Evolutionary conservation across 2,797 vertebrate genomes (phyloP).

Genomic region (Anolis apletophallus): DNA sequence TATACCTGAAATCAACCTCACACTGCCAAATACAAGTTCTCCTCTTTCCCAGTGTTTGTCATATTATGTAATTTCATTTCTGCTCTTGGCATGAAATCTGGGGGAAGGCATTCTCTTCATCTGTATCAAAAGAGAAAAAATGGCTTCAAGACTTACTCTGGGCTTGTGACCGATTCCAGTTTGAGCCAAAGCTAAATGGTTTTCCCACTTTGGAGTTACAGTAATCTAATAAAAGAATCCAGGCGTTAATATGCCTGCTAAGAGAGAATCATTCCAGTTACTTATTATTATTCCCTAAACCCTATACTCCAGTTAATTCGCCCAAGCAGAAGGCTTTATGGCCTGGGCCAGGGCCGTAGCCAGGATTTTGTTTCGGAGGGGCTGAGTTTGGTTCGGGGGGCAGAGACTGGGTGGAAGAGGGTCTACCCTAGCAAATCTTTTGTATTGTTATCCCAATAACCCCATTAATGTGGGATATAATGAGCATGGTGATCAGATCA

Average conservation of each 20-base stretch:
- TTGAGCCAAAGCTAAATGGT: not conserved
- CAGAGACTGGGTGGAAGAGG: no score
- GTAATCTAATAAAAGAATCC: not conserved
- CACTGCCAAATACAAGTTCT: not conserved
- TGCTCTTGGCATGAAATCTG: not conserved
- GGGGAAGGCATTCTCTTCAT: no score
- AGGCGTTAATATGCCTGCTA: not conserved
- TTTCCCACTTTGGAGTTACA: not conserved
- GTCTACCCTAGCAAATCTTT: no score
- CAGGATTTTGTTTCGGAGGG: no score
- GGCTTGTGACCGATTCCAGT: not conserved
- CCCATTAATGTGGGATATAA: no score
- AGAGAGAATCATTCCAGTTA: not conserved
- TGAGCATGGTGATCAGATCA: no score
- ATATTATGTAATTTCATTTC: not conserved
- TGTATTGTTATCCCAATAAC: no score
- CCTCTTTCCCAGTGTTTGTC: not conserved
- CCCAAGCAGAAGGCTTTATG: not conserved
- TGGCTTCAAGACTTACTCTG: not conserved
- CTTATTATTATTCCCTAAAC: not conserved
- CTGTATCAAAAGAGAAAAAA: not conserved
- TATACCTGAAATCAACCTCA: not conserved
- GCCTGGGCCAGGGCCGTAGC: no score
- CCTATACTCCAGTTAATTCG: not conserved
- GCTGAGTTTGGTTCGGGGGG: no score